phyloP scores from a whole-genome alignment of 2,113 vertebrate species.

The Nothobranchius furzeri region DNA sequence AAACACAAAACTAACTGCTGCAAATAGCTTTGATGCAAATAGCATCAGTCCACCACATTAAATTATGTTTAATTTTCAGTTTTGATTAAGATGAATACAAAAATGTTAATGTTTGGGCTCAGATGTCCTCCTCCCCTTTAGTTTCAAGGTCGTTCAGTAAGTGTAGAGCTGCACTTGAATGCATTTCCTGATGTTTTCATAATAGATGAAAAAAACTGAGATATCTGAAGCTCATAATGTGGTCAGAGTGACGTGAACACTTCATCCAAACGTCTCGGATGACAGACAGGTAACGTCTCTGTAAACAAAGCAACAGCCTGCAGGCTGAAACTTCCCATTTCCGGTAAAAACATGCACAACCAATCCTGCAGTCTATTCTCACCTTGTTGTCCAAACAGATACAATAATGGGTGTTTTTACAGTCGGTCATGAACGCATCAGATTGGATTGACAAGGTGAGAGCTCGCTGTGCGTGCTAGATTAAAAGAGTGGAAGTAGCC shows the following conservation, averaged over 20 bases:
- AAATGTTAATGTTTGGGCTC: background rate
- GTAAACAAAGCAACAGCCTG: background rate
- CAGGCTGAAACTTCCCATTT: background rate
- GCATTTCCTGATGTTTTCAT: too few species aligned
- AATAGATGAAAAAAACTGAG: too few species aligned
- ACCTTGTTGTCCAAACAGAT: slow-evolving; percentile 21
- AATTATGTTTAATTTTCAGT: background rate
- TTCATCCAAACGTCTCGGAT: background rate
- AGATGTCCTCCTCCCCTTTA: background rate
- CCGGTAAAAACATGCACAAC: background rate
- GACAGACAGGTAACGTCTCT: background rate
- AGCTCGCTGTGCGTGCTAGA: slow-evolving; percentile 43
- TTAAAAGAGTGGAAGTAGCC: slow-evolving; percentile 53
- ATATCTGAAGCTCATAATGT: too few species aligned
- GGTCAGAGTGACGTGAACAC: background rate
- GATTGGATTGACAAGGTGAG: slow-evolving; percentile 44
- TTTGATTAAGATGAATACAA: background rate
- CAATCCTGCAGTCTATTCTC: slow-evolving; percentile 18
- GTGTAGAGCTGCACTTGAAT: too few species aligned
- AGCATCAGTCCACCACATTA: too few species aligned
- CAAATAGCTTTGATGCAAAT: too few species aligned
- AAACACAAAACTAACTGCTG: too few species aligned
- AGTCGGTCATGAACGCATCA: slow-evolving; percentile 43
- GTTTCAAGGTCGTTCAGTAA: background rate
- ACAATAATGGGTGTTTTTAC: slow-evolving; percentile 28